These are phyloP conservation scores for Brachyhypopomus occidentalis DNA, from an alignment of 2,113 vertebrate genomes.

Conservation along the genomic window DNA sequence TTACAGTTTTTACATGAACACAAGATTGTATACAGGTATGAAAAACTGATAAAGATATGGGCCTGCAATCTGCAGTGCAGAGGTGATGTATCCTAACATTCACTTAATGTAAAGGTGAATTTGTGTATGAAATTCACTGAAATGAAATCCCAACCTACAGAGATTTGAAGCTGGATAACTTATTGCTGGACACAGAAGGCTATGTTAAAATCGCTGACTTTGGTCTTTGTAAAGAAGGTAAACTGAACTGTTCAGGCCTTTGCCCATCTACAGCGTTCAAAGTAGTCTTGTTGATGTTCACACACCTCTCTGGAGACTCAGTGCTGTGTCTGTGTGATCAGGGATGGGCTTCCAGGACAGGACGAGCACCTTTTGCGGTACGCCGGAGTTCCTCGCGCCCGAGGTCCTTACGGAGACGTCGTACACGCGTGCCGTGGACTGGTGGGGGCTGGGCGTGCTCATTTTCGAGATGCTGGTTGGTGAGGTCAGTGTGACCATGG, in stretches of 20 bases:
- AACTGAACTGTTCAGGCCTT: neutral
- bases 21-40: slow-evolving; percentile 96
- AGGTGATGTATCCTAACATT: too few species aligned
- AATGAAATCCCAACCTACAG: slow-evolving; percentile 68
- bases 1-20: slow-evolving; percentile 97
- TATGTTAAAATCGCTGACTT: slow-evolving; percentile 99
- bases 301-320: neutral
- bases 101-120: neutral
- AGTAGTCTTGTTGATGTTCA: neutral
- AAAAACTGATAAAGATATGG: neutral
- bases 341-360: slow-evolving; percentile 98
- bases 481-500: slow-evolving; percentile 81
- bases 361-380: slow-evolving; percentile 98
- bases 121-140: neutral
- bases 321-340: slow-evolving; percentile 54
- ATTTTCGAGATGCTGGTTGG: slow-evolving; percentile 99
- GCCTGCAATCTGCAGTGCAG: neutral
- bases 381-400: slow-evolving; percentile 96
- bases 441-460: slow-evolving; percentile 98
- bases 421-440: slow-evolving; percentile 96
- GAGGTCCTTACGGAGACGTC: slow-evolving; percentile 98
- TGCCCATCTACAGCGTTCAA: neutral
- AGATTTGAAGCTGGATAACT: slow-evolving; percentile 98
- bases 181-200: slow-evolving; percentile 95
- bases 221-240: slow-evolving; percentile 99